Evolutionary conservation across 2,888 invertebrate species (phyloP).

Genomic region (Leptopilina drosophilae): DNA sequence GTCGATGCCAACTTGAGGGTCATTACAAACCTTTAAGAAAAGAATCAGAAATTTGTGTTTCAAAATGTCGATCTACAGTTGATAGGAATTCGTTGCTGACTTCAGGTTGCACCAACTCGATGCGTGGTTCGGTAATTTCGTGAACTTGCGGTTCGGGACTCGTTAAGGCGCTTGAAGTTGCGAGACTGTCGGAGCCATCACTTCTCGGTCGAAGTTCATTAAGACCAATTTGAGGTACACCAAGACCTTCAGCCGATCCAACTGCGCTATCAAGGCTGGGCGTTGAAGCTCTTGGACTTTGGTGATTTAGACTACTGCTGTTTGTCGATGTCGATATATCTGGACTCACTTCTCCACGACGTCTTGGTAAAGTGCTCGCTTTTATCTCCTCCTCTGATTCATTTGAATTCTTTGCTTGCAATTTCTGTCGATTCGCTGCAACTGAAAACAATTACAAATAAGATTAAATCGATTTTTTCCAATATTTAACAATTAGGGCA

Average conservation of each 20-base stretch:
- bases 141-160: conserved; percentile 79
- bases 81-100: conserved; percentile 67
- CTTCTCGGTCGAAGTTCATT: conserved; percentile 71
- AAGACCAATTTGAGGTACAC: conserved; percentile 59
- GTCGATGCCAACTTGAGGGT: neutral
- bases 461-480: neutral
- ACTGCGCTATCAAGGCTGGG: conserved; percentile 82
- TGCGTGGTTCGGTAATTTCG: conserved; percentile 75
- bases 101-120: conserved; percentile 70
- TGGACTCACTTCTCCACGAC: conserved; percentile 73
- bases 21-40: conserved; percentile 77
- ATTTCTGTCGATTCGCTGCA: conserved; percentile 64
- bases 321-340: conserved; percentile 65
- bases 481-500: neutral
- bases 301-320: conserved; percentile 73
- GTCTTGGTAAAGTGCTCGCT: conserved; percentile 75
- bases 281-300: conserved; percentile 76
- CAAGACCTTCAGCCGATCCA: conserved; percentile 80
- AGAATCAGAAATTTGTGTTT: conserved; percentile 79
- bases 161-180: conserved; percentile 78
- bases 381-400: conserved; percentile 62
- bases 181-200: conserved; percentile 78
- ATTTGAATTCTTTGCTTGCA: conserved; percentile 62
- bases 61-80: conserved; percentile 77
- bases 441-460: neutral